Evolutionary conservation across 1,140 invertebrate species (phyloP), one percentile per base, ranked within the genome.

Genomic region (Drosophila nasuta): DNA sequence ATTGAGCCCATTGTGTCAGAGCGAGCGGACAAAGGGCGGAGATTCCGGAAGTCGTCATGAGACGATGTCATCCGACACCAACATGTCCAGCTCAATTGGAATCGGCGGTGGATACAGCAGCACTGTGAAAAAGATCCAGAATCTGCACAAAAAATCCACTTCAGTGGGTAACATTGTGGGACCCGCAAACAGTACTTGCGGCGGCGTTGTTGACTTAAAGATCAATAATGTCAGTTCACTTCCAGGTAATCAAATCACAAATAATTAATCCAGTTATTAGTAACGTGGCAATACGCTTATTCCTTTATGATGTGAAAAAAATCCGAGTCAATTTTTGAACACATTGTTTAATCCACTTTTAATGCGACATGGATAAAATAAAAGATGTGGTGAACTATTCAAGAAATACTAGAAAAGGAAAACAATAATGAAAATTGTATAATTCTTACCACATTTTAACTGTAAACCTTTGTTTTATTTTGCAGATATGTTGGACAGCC

Each of bases 401-500:
- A 33, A 33, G 33, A 33, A 38, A 10, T 38, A 38, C 6, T 10
- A 38, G 2, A 7, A 33, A 33, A 7, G 5, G 30, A 5, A 33
- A 10, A 17, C n/a, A 0, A 2, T 5, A 1, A 7, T 8, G 1
- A n/a, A 43, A 43, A 43, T 43, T 43, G 3, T 41, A 41, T 10
- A 6, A 20, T 6, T 4, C 2, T 10, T 33, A 15, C 5, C 6
- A 35, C 6, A 11, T 35, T 56, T 8, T 8, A 8, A 3, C 15
- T 49, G 33, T 33, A 54, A 35, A 11, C 17, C 5, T 56, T 33
- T 54, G 5, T 38, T 38, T 65, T 15, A 28, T 57, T 6, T 64
- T 57, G 56, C 46, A 92, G 90, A 90, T 48, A 92, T 91, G 90
- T 56, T 93, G 79, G 95, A 95, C 52, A 96, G 95, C 13, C 95